phyloP scores from a whole-genome alignment of 2,797 vertebrate genomes.

The Tenualosa ilisha region DNA sequence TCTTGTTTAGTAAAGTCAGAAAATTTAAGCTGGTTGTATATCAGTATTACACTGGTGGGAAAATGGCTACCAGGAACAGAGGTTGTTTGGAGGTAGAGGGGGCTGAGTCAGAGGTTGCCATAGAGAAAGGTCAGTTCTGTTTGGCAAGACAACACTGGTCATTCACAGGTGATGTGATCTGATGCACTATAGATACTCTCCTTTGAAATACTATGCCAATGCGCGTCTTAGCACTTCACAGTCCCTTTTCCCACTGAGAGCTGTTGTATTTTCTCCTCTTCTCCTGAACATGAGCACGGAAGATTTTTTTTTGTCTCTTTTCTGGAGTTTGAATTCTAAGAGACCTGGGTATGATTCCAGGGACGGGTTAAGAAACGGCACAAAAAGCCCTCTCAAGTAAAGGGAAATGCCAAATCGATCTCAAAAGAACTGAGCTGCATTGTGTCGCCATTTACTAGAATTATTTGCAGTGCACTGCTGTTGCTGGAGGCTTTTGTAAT shows the following conservation, averaged over 20 bases:
- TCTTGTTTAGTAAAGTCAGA: too few species aligned
- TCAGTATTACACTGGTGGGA: neutral
- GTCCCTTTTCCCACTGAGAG: neutral
- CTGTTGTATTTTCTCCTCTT: neutral
- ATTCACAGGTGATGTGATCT: conserved; percentile 11
- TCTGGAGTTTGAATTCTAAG: neutral
- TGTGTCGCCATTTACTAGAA: neutral
- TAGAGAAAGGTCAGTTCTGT: conserved; percentile 3
- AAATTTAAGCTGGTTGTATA: too few species aligned
- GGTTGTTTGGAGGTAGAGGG: neutral
- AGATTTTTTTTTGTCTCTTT: neutral
- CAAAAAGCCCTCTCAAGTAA: neutral
- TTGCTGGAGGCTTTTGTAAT: conserved; percentile 5
- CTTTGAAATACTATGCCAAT: conserved; percentile 12
- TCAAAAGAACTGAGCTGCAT: conserved; percentile 3
- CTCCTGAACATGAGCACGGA: conserved; percentile 1
- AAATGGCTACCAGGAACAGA: neutral
- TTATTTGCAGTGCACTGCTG: conserved; percentile 3
- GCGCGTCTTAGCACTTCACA: conserved; percentile 3
- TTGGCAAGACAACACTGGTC: conserved; percentile 16
- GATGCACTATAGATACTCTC: neutral
- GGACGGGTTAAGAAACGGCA: conserved; percentile 1
- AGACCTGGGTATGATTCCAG: conserved; percentile 12
- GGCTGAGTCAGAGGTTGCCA: neutral
- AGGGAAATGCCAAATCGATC: conserved; percentile 15